phyloP scores from a whole-genome alignment of 2,797 vertebrate genomes.

The Anabacerthia variegaticeps region DNA sequence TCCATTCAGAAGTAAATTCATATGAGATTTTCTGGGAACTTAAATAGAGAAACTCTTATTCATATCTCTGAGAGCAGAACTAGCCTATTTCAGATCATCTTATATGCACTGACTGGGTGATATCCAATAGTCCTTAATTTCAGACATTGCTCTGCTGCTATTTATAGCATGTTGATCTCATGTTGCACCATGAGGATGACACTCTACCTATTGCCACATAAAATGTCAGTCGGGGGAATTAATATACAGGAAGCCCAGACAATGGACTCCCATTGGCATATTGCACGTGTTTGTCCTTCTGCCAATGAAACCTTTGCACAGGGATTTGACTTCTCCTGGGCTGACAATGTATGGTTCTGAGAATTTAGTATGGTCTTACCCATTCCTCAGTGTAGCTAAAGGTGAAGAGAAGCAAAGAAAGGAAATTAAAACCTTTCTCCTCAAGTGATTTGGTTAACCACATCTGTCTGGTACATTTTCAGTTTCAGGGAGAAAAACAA shows the following conservation, averaged over 20 bases:
- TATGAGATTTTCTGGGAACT: not conserved
- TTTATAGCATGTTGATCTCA: fast-evolving
- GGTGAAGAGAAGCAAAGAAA: conserved; percentile 8
- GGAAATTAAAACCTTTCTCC: not conserved
- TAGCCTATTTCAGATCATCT: not conserved
- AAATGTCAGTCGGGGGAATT: not conserved
- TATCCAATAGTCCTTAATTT: not conserved
- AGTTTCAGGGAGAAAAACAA: not conserved
- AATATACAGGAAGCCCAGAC: not conserved
- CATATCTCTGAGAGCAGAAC: not conserved
- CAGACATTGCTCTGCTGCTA: not conserved
- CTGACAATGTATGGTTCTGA: not conserved
- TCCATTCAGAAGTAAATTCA: not conserved
- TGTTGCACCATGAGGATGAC: not conserved
- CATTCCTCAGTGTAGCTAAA: not conserved
- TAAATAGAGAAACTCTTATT: not conserved
- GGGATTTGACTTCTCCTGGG: not conserved
- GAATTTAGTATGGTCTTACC: not conserved
- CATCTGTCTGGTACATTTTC: not conserved
- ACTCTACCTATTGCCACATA: not conserved
- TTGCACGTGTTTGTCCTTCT: not conserved
- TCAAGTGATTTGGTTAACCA: not conserved
- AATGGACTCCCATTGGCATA: not conserved
- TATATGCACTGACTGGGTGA: not conserved
- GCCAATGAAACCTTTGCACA: not conserved